Evolutionary conservation across 2,888 invertebrate genomes (phyloP), one percentile per base, ranked within the genome.

Genomic region (Sinelater perroti): DNA sequence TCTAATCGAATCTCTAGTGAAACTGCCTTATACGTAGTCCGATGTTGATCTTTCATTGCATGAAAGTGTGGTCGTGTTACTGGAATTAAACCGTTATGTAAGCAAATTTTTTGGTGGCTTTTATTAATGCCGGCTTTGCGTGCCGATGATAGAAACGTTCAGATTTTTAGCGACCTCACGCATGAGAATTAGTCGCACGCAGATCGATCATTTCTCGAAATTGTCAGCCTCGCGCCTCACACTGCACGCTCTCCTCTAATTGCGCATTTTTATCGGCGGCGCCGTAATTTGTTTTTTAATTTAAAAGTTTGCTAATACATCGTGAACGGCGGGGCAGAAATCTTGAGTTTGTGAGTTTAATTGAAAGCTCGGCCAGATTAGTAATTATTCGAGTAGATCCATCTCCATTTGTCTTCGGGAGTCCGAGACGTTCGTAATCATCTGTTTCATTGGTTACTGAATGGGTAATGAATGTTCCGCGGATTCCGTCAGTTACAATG

Each of bases 381-480:
- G 78, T 78, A 78, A 78, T 78, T 78, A 78, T 78, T 78, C 70
- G 74, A 70, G 71, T 64, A 71, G 70, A 78, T 78, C 72, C 73
- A 76, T 79, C 78, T 78, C 75, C 76, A 78, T 78, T 78, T 77
- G 75, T 78, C 76, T 69, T 71, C 65, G 58, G 62, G 61, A 72
- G 76, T 74, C 75, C 76, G 75, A 76, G 75, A 77, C 74, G 76
- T 75, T 75, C 69, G 77, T 75, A 78, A 79, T 79, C 78, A 79
- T 79, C 78, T 78, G 76, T 78, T 77, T 78, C 77, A 79, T 79
- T 79, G 79, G 78, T 77, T 64, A 75, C 73, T 77, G 78, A 78
- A 78, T 75, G 77, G 75, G 74, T 78, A 78, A 78, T 78, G 75
- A 76, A 78, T 78, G 78, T 72, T 75, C 70, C 74, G 75, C 75